Percentiles rank a stretch among this genome's conserved stretches.
Conservation (phyloP, 2,797 vertebrate species). For the Poliocrania exsul region DNA sequence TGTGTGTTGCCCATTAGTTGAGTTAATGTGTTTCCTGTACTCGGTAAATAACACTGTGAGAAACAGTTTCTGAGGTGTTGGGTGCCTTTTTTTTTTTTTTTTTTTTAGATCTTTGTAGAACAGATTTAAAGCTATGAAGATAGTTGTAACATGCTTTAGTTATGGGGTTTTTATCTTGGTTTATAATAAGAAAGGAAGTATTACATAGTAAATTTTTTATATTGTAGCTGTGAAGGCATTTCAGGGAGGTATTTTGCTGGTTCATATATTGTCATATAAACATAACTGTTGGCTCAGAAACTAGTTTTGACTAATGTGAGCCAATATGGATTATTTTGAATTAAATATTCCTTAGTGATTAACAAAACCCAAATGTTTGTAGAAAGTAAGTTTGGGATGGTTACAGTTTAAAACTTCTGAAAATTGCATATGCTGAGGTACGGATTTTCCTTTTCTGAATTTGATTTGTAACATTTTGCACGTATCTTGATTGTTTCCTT, state of each 20-base stretch:
- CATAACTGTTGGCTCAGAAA: not conserved
- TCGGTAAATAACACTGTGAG: not conserved
- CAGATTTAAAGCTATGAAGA: not conserved
- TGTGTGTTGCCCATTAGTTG: not conserved
- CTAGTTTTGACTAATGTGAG: not conserved
- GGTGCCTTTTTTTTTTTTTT: not conserved
- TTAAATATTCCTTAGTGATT: conserved; percentile 19
- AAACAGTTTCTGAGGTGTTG: not conserved
- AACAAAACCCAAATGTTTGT: not conserved
- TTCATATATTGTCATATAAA: not conserved
- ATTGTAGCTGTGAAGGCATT: not conserved
- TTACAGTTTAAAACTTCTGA: not conserved
- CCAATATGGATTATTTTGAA: not conserved
- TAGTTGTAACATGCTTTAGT: not conserved
- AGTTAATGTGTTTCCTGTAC: not conserved
- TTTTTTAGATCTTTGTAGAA: not conserved
- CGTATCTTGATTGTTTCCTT: not conserved
- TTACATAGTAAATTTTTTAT: not conserved
- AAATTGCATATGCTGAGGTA: not conserved
- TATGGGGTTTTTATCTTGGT: not conserved
- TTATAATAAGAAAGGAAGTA: not conserved
- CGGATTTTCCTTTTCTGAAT: not conserved
- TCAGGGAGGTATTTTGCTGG: not conserved
- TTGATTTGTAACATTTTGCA: not conserved
- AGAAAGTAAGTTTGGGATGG: not conserved